Evolutionary conservation across 2,888 invertebrate species (phyloP), one percentile per base, ranked within the genome.

Genomic region (Drosophila melanocephala): DNA sequence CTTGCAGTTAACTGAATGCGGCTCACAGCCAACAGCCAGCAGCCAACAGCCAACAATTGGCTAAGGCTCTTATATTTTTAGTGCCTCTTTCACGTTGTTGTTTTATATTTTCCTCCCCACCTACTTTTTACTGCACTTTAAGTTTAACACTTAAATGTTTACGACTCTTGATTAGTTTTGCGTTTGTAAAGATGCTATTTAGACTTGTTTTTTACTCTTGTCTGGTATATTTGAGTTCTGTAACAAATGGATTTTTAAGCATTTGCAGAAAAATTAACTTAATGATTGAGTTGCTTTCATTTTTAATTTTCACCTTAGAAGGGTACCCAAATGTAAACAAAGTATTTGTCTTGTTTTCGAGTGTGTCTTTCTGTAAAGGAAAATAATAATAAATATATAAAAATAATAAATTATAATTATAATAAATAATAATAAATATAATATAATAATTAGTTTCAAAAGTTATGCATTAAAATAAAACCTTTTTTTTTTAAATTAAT

Each of bases 91-190:
- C 42, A 26, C 12, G 33, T 26, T 4, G 3, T 26, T 4, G 5
- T 19, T 53, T 14, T 32, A 28, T 32, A 28, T 57, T 44, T 30
- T 70, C 35, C 42, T 26, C 33, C 14, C 2, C 52, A 52, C 26
- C 52, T 19, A 16, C 28, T 30, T 58, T 47, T 53, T 47, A 44
- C 37, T 55, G 32, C 55, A 62, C 32, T 61, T 65, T 26, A 30
- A 44, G 53, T 57, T 64, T 51, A 76, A 76, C 67, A 76, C 42
- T 76, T 42, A 56, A 58, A 53, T 68, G 64, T 68, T 72, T 77
- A 72, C 51, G 67, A 51, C 26, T 64, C 51, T 57, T 55, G 50
- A 68, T 72, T 77, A 55, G 51, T 65, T 74, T 51, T 53, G 39
- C 35, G 77, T 61, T 61, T 62, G 55, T 42, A 47, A 62, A 58